Evolutionary conservation across 1,140 invertebrate species (phyloP), one percentile per base, ranked within the genome.

Genomic region (Mizuhopecten yessoensis): DNA sequence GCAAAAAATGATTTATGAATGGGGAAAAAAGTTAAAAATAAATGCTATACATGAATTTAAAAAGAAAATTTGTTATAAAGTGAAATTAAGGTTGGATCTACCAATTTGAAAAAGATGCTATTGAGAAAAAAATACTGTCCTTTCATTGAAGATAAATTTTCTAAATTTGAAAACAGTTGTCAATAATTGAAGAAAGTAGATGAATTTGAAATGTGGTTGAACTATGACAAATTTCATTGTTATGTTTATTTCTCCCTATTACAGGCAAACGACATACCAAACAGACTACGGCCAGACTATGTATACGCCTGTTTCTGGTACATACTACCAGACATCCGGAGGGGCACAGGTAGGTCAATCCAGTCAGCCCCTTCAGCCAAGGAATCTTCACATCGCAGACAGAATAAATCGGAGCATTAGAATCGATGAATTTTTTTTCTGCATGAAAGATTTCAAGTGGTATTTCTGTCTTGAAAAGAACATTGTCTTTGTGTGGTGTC

Each of bases 271-370:
- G n/a, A 75, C 98, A 93, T 98, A 95, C 91, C 91, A 98, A 97
- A 98, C 98, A 91, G 98, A 98, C 49, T 98, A 98, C 95, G 98
- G 98, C 90, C 98, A 98, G 91, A 97, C 97, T 92, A 97, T 98
- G 97, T 98, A 98, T 95, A 97, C 97, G 39, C 97, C 97, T 94
- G 97, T 97, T 3, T 96, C 96, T 86, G 96, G 97, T 49, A 96
- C 97, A 20, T 97, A 97, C 90, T 97, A 97, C 91, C 97, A 97
- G 95, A 97, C 94, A 75, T 45, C 94, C 36, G 91, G 93, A 36
- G 93, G 93, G 34, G 93, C 89, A 88, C 95, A 96, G 95, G 95
- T 96, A 89, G 86, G 92, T 75, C 23, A 75, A n/a, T 29, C 23
- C 7, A 5, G 11, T 29, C 57, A 7, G 57, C 57, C 57, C 57